Evolutionary conservation across 2,888 invertebrate species (phyloP).

Genomic region (Bibio marci): DNA sequence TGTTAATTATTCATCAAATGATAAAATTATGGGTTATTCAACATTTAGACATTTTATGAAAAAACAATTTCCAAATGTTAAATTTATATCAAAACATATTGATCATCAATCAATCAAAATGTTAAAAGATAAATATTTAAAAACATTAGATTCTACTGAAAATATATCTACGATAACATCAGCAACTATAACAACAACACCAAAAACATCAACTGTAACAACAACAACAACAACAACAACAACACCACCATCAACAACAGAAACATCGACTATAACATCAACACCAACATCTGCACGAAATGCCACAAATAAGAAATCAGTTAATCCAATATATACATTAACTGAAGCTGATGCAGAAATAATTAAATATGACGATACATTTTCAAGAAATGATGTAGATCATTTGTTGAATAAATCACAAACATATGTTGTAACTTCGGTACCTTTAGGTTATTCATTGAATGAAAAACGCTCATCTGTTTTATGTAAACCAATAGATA

Average conservation of each 20-base stretch:
- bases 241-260: too few species aligned
- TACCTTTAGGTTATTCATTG: too few species aligned
- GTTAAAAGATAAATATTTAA: constrained; percentile 13
- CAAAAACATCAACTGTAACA: constrained; percentile 19
- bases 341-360: constrained; percentile 3
- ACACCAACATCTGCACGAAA: too few species aligned
- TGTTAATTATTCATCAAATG: constrained; percentile 16
- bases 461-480: too few species aligned
- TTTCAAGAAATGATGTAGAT: background rate
- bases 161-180: constrained; percentile 31
- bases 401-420: too few species aligned
- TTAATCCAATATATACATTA: too few species aligned
- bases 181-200: constrained; percentile 32
- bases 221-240: too few species aligned
- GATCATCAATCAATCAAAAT: constrained; percentile 24
- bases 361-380: background rate
- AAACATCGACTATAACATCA: too few species aligned
- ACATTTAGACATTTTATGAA: constrained; percentile 68
- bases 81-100: constrained; percentile 41
- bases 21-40: constrained; percentile 60
- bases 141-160: too few species aligned
- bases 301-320: too few species aligned
- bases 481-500: too few species aligned
- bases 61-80: constrained; percentile 62
- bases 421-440: too few species aligned